These are phyloP conservation scores for Cygnus buccinator DNA, from an alignment of 2,113 vertebrate genomes.

Conservation along the genomic window DNA sequence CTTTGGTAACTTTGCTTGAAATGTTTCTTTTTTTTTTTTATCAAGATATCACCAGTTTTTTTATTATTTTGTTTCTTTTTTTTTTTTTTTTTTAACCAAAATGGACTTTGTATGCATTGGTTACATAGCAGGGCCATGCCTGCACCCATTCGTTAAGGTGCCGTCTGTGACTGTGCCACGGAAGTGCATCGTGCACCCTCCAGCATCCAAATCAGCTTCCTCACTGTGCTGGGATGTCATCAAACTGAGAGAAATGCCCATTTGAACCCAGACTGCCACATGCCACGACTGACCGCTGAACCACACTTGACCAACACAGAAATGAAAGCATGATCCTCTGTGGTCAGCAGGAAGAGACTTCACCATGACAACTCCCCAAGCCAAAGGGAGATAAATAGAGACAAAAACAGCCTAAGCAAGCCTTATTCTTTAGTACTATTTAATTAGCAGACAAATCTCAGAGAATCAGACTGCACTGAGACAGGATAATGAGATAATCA, in stretches of 20 bases:
- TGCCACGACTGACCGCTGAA: neutral
- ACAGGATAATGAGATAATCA: neutral
- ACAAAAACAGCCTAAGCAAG: neutral
- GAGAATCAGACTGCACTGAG: neutral
- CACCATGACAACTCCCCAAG: neutral
- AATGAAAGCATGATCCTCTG: neutral
- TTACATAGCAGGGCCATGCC: neutral
- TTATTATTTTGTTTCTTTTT: neutral
- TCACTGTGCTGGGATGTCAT: too few relatives aligned
- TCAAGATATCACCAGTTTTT: neutral
- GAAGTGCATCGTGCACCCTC: rapidly evolving
- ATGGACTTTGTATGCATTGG: neutral
- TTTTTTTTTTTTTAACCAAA: neutral
- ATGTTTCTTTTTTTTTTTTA: neutral
- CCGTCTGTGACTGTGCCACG: neutral
- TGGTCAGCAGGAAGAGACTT: neutral
- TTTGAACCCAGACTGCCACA: neutral
- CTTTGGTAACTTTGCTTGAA: neutral
- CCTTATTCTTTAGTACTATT: neutral
- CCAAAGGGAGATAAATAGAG: neutral
- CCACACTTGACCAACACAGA: neutral
- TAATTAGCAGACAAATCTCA: neutral
- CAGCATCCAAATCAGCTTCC: neutral
- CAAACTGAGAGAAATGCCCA: neutral
- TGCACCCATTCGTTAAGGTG: rapidly evolving